A percentile compares a stretch with the other conserved stretches of the same genome.
Conservation (phyloP, 2,797 vertebrate species). For the Chlorospingus flavigularis region DNA sequence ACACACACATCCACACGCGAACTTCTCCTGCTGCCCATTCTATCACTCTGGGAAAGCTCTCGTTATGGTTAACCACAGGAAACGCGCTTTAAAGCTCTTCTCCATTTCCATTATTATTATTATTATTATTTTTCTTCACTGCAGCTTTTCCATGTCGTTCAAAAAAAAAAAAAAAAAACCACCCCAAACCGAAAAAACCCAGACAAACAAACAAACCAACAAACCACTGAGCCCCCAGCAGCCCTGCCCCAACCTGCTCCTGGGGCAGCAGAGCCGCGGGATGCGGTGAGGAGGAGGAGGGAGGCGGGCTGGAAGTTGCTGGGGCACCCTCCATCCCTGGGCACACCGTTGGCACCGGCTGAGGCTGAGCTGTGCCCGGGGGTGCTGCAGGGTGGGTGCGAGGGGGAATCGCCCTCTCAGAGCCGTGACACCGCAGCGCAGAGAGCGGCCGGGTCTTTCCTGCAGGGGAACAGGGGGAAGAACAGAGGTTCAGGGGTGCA, state of each 20-base stretch:
- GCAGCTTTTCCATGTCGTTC: neutral
- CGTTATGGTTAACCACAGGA: constrained; percentile 32
- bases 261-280: constrained; percentile 2
- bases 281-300: neutral
- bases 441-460: neutral
- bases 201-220: neutral
- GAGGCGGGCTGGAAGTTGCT: neutral
- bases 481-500: neutral
- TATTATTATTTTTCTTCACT: neutral
- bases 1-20: neutral
- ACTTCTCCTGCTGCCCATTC: constrained; percentile 42
- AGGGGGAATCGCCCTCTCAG: neutral
- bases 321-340: neutral
- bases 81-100: neutral
- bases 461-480: neutral
- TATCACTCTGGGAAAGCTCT: constrained; percentile 41
- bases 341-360: neutral
- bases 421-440: neutral
- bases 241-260: neutral
- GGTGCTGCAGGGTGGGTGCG: neutral
- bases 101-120: neutral
- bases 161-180: neutral
- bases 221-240: neutral
- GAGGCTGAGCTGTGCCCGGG: neutral
- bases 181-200: neutral